Evolutionary conservation across 2,113 vertebrate species (phyloP).

Genomic region (Papio anubis): DNA sequence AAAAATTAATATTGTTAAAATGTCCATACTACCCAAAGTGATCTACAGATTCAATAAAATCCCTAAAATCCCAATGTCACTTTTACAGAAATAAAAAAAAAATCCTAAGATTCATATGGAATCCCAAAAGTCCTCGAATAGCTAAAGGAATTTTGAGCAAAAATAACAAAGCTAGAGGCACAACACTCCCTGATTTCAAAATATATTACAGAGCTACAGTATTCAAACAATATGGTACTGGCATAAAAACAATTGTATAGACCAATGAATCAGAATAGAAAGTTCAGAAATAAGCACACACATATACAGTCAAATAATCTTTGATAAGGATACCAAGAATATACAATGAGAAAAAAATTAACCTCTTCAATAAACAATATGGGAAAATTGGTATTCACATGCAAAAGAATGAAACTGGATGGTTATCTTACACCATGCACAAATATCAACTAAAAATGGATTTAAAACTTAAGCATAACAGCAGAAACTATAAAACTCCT

Average conservation of each 20-base stretch:
- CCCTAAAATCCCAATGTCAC: not conserved
- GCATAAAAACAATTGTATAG: not conserved
- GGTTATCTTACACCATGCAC: not conserved
- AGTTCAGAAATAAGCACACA: not conserved
- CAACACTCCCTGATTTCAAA: not conserved
- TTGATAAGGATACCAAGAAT: not conserved
- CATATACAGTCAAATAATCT: not conserved
- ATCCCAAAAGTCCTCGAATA: not conserved
- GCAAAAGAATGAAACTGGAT: not conserved
- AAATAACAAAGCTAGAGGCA: not conserved
- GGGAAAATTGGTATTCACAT: not conserved
- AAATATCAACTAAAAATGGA: not conserved
- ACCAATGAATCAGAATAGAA: not conserved
- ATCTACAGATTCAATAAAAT: not conserved
- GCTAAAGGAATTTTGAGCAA: not conserved
- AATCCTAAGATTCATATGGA: not conserved
- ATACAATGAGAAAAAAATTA: not conserved
- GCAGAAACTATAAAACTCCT: not conserved
- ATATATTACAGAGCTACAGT: not conserved
- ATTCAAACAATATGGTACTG: not conserved
- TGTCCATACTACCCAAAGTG: not conserved
- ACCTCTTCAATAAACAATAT: not conserved
- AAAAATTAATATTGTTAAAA: not conserved
- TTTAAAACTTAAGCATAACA: not conserved
- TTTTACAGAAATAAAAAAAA: not conserved